phyloP scores from a whole-genome alignment of 2,797 vertebrate species.

The Tarsius wallacei region DNA sequence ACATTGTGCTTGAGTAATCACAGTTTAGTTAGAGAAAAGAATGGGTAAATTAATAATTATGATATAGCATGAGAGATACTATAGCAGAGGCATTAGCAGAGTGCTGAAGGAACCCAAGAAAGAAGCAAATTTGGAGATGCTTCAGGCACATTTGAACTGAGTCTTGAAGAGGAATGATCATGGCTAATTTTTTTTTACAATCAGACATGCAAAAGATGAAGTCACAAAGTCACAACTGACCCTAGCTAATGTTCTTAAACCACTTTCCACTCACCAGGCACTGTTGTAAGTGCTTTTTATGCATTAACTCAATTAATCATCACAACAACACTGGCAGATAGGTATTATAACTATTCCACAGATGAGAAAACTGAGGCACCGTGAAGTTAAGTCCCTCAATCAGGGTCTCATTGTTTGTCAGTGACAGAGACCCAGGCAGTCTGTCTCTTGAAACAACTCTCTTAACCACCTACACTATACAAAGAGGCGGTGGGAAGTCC shows the following conservation, averaged over 20 bases:
- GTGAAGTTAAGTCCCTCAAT: neutral
- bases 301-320: neutral
- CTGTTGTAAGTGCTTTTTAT: neutral
- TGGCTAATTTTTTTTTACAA: neutral
- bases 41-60: constrained; percentile 31
- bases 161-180: constrained; percentile 9
- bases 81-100: neutral
- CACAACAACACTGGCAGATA: neutral
- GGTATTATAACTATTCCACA: neutral
- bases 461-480: neutral
- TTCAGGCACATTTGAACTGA: neutral
- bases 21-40: constrained; percentile 16
- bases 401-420: neutral
- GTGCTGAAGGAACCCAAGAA: constrained; percentile 1
- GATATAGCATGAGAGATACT: neutral
- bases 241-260: neutral
- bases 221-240: too few species aligned
- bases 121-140: neutral
- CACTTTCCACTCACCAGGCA: neutral
- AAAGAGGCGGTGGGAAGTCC: neutral
- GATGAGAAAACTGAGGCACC: neutral
- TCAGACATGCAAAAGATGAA: too few species aligned
- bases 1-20: neutral
- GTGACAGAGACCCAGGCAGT: neutral
- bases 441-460: neutral